Base-by-base conservation (phyloP, 1,140 invertebrate genomes). In the Phocides pigmalion region DNA sequence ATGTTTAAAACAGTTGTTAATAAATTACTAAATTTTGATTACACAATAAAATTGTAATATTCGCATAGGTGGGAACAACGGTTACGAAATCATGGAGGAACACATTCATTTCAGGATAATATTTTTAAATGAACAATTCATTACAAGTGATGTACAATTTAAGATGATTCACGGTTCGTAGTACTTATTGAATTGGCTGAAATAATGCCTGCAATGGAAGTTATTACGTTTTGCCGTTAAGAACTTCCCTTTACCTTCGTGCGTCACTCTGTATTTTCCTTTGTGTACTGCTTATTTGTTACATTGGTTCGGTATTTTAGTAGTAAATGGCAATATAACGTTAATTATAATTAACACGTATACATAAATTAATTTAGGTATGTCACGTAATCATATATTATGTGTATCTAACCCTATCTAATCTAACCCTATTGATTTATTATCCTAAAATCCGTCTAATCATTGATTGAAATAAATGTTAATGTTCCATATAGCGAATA, bases 121-220 rank as follows among this genome's bases (percentile, higher is more conserved):
- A n/a, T 49, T 11, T 32, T 28, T 3, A 28, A 39, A 53, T 16
- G 14, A 62, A 32, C 32, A n/a, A 16, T 59, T 44, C 28, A 15
- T n/a, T 28, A 44, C 54, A 56, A 32, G 4, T 14, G n/a, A 28
- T 46, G 32, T 16, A 42, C 28, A 58, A 37, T 44, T 50, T 12
- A 15, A 11, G 25, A 67, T 75, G 70, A 72, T 63, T 78, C 68
- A 72, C 49, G 66, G 50, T 73, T 72, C 64, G 66, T 39, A 25
- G 73, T 67, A 75, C 46, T 67, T 46, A 53, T 20, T 72, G 62
- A 74, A 72, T 74, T 62, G 64, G 58, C 54, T 59, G 54, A 59
- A 59, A 35, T 59, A 46, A 46, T 32, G 20, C 39, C 20, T 5
- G 53, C 39, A 58, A 58, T 35, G 37, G 37, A 42, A 58, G 28